Conservation (phyloP, 2,888 invertebrate species). For the Drosophila sordidapex region DNA sequence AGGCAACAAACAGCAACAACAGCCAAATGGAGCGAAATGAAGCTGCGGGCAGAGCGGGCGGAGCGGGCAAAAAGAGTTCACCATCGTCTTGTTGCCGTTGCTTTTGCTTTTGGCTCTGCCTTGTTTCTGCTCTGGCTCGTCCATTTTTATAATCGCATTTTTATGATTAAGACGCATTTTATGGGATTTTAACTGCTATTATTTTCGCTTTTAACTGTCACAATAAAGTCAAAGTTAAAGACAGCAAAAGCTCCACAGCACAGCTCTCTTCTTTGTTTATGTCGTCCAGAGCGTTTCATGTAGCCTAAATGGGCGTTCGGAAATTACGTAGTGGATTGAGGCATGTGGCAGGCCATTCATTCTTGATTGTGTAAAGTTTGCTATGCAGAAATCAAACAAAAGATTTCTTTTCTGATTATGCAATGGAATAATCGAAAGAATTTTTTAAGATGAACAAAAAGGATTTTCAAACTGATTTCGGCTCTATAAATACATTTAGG, state of each 20-base stretch:
- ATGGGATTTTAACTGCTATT: constrained; percentile 81
- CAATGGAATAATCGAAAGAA: constrained; percentile 12
- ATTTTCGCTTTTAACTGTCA: constrained; percentile 81
- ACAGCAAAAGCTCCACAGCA: constrained; percentile 64
- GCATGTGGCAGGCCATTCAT: constrained; percentile 30
- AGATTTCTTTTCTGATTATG: constrained; percentile 34
- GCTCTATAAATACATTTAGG: neutral
- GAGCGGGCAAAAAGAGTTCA: constrained; percentile 51
- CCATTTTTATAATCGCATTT: constrained; percentile 81
- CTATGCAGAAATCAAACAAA: constrained; percentile 58
- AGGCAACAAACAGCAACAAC: constrained; percentile 55
- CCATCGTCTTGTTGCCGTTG: constrained; percentile 12
- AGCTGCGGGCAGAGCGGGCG: neutral
- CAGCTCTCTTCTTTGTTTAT: constrained; percentile 65
- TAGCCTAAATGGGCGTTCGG: constrained; percentile 33
- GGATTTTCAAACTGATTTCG: neutral
- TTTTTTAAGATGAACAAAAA: neutral
- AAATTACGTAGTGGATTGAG: neutral
- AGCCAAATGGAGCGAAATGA: constrained; percentile 29
- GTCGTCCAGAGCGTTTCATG: constrained; percentile 38
- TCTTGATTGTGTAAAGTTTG: constrained; percentile 39
- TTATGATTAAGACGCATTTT: constrained; percentile 83
- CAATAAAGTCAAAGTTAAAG: constrained; percentile 80
- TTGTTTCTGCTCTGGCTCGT: constrained; percentile 41
- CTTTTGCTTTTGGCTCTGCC: constrained; percentile 6